Base-by-base conservation (phyloP, 2,797 vertebrate genomes). In the Myotis pilosus region DNA sequence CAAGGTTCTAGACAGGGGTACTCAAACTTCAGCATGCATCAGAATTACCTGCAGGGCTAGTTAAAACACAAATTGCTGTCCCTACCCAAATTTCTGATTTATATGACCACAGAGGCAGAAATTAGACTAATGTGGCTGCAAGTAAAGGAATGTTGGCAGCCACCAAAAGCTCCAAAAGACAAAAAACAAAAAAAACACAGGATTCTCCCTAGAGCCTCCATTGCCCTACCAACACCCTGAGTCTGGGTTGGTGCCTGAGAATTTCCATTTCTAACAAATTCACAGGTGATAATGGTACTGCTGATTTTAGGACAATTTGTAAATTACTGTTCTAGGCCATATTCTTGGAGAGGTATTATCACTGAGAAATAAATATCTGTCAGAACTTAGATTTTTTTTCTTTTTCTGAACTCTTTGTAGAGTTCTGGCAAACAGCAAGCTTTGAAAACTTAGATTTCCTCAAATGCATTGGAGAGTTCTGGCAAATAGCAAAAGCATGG, bases 381-480 rank as follows among this genome's bases (percentile, higher is more conserved):
- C 60, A 68, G 62, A 92, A 75, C n/a, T 57, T 64, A 49, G 36
- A 60, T 47, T 93, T 60, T 84, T 51, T 81, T 28, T 66, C 60
- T 80, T 84, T 89, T 72, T 57, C 87, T 49, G 84, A 87, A 72
- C 5, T 62, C 76, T 82, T 25, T 72, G 69, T 53, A 82, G 44
- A 80, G 13, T 68, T 64, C n/a, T 81, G 47, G n/a, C 38, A 90
- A 93, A 84, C 11, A 90, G 55, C 47, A 96, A 94, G 17, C 33
- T 92, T 87, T 92, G 22, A 79, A 66, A 89, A 87, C 38, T 71
- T 49, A n/a, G 44, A 49, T 62, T 91, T 82, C 64, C 57, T 81
- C 25, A 87, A 81, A 87, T 6, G 74, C n/a, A 16, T 30, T 74
- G 55, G 55, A 74, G 36, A 66, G 10, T 72, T 75, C 23, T 74